These are phyloP conservation scores for Euleptes europaea DNA, from an alignment of 2,113 vertebrate genomes.

Conservation along the genomic window DNA sequence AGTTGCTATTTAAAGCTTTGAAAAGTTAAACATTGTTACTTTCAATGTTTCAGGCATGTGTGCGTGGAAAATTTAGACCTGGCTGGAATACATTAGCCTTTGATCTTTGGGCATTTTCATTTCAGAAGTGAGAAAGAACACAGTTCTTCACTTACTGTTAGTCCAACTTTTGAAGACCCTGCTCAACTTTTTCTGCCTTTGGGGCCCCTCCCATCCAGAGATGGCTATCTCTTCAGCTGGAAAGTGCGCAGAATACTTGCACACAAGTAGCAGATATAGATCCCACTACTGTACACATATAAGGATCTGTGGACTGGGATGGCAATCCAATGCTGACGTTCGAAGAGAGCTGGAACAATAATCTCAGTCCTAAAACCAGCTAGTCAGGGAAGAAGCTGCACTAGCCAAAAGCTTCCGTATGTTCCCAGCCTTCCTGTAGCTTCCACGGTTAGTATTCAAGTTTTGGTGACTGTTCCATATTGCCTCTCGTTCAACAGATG, in stretches of 20 bases:
- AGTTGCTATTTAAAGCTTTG: conserved; percentile 54
- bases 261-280: neutral
- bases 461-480: neutral
- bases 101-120: neutral
- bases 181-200: neutral
- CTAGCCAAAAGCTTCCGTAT: neutral
- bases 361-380: neutral
- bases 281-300: neutral
- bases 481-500: conserved; percentile 19
- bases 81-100: conserved; percentile 3
- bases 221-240: neutral
- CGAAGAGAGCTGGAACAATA: neutral
- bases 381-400: neutral
- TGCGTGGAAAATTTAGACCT: conserved; percentile 13
- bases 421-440: neutral
- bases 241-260: neutral
- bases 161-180: neutral
- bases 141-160: neutral
- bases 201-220: neutral
- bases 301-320: neutral
- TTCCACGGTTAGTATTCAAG: neutral
- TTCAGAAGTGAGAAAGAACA: neutral
- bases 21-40: conserved; percentile 37
- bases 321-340: neutral
- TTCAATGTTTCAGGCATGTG: neutral